phyloP scores from a whole-genome alignment of 2,113 vertebrate genomes.

The Riparia riparia region DNA sequence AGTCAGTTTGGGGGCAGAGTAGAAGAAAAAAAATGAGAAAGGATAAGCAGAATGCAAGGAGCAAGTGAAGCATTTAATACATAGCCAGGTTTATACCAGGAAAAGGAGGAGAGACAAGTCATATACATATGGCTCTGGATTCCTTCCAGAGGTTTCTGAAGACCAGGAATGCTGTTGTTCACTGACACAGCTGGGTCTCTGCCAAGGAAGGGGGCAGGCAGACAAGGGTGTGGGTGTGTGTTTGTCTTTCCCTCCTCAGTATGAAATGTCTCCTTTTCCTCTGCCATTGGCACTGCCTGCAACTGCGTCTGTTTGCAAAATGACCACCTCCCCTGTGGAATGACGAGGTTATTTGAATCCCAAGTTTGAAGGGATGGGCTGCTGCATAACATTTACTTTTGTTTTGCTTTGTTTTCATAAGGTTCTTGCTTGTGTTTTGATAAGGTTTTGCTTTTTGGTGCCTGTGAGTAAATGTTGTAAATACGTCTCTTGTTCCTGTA shows the following conservation, averaged over 20 bases:
- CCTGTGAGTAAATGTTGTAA: background rate
- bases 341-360: background rate
- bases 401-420: background rate
- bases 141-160: constrained; percentile 53
- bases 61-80: background rate
- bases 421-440: background rate
- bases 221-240: background rate
- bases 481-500: background rate
- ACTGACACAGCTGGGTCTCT: constrained; percentile 46
- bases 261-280: constrained; percentile 58
- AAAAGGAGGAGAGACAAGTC: background rate
- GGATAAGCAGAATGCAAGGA: background rate
- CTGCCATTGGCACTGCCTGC: background rate
- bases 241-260: constrained; percentile 64
- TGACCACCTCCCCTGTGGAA: background rate
- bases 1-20: background rate
- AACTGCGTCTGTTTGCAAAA: background rate
- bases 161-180: constrained; percentile 50
- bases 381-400: background rate
- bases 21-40: background rate
- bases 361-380: constrained; percentile 23
- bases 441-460: background rate
- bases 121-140: background rate
- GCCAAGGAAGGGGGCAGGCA: constrained; percentile 11
- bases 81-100: background rate